Percentiles rank a stretch among this genome's conserved stretches.
phyloP scores from a whole-genome alignment of 2,797 vertebrate species.

The Sibirionetta formosa region DNA sequence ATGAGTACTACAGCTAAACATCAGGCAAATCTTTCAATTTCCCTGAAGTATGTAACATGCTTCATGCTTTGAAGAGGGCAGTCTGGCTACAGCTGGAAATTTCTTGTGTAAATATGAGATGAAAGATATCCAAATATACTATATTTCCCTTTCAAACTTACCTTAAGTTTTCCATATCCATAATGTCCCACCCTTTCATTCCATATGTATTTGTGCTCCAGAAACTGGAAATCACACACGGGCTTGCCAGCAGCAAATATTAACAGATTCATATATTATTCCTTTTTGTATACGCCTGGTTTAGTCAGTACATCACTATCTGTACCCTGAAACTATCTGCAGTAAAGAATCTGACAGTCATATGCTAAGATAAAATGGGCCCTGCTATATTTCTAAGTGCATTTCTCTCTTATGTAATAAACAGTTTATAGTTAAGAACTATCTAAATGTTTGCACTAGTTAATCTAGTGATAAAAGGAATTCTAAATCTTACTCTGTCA shows the following conservation, averaged over 20 bases:
- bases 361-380: constrained; percentile 48
- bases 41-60: constrained; percentile 3
- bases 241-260: constrained; percentile 73
- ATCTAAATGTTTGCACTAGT: constrained; percentile 67
- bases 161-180: constrained; percentile 76
- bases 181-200: constrained; percentile 69
- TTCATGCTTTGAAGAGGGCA: constrained; percentile 69
- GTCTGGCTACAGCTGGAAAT: constrained; percentile 76
- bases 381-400: constrained; percentile 70
- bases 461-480: constrained; percentile 54
- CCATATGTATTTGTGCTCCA: constrained; percentile 55
- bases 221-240: constrained; percentile 68
- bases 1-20: constrained; percentile 1
- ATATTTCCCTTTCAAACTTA: constrained; percentile 73
- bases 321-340: constrained; percentile 38
- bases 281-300: constrained; percentile 62
- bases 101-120: constrained; percentile 78
- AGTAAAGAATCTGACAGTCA: constrained; percentile 47
- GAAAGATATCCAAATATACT: constrained; percentile 77
- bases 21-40: constrained; percentile 2
- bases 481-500: constrained; percentile 60
- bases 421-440: constrained; percentile 67
- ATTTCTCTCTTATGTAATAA: constrained; percentile 70
- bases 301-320: constrained; percentile 61
- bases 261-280: constrained; percentile 76